Evolutionary conservation across 2,888 invertebrate species (phyloP), one percentile per base, ranked within the genome.

Genomic region (Lypha dubia): DNA sequence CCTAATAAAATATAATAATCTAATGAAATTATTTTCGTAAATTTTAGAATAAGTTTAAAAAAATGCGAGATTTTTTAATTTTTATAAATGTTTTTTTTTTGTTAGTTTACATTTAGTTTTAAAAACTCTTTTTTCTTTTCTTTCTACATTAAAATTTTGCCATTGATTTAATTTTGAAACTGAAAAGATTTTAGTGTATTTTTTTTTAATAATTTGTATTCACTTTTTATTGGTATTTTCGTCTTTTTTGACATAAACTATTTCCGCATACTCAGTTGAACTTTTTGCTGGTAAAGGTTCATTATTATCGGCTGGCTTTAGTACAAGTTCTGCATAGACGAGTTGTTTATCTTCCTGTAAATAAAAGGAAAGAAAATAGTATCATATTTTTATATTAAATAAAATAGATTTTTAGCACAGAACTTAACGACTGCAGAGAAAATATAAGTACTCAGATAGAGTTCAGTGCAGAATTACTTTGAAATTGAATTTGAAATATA

Each of bases 181-280:
- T 68, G 13, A 41, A 80, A 58, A 53, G 7, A 28, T 63, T 15
- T 63, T 44, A n/a, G 41, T 24, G 15, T 24, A 17, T 24, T 46
- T 63, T 51, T 70, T 17, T 15, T 60, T 3, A 13, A 53, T 15
- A 32, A 28, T 28, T 24, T 0, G 41, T 24, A 32, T 35, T 15
- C 20, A 32, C 17, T 67, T 68, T 83, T 81, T 80, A 51, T 83
- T 74, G 65, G 65, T 38, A 32, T 65, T 65, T 20, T 81, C 84
- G n/a, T 83, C 80, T 82, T 92, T 92, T 83, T 92, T 90, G 80
- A 92, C 92, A 86, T 96, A 96, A 0, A 96, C 94, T 76, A 97
- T 97, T 91, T 97, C 97, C 0, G 97, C 97, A 91, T 97, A 97
- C 88, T 95, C 95, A 3, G 95, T 95, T 89, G 94, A 94, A 86